phyloP scores from a whole-genome alignment of 2,797 vertebrate genomes.

The Bryconaethiops microstoma region DNA sequence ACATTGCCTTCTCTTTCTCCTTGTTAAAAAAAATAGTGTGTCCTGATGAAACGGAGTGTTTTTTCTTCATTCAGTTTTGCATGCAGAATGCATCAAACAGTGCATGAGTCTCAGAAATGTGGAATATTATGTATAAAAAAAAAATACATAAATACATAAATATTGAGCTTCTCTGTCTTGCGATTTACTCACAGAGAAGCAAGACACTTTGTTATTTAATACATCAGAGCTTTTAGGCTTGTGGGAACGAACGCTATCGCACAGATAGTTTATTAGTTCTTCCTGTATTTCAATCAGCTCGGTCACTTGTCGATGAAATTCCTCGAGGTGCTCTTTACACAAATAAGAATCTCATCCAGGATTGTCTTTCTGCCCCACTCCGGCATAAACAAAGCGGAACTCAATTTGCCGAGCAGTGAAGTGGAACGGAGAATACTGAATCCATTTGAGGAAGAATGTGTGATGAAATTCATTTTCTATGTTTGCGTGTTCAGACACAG shows the following conservation, averaged over 20 bases:
- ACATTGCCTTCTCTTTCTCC: constrained; percentile 9
- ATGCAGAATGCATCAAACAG: constrained; percentile 57
- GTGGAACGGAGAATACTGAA: constrained; percentile 72
- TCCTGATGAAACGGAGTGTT: constrained; percentile 42
- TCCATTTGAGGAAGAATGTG: constrained; percentile 71
- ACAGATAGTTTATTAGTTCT: constrained; percentile 20
- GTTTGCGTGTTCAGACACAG: constrained; percentile 11
- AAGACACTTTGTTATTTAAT: constrained; percentile 16
- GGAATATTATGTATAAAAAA: constrained; percentile 12
- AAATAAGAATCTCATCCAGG: constrained; percentile 60
- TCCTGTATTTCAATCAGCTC: constrained; percentile 36
- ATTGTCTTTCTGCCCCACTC: constrained; percentile 57
- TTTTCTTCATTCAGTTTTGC: constrained; percentile 60
- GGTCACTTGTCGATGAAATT: constrained; percentile 32
- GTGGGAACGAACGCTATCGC: neutral
- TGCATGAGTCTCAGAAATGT: constrained; percentile 66
- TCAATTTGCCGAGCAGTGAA: constrained; percentile 67
- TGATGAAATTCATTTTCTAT: constrained; percentile 72
- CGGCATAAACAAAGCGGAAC: constrained; percentile 64
- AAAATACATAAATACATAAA: neutral
- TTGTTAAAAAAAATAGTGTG: constrained; percentile 1
- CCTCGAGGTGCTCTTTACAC: constrained; percentile 34
- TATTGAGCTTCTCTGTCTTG: neutral
- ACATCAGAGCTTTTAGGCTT: constrained; percentile 21
- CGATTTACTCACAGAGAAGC: constrained; percentile 11